A percentile compares a stretch with the other conserved stretches of the same genome.
These are phyloP conservation scores for Forbesichthys agassizii DNA, from an alignment of 2,113 vertebrate species.

Conservation along the genomic window DNA sequence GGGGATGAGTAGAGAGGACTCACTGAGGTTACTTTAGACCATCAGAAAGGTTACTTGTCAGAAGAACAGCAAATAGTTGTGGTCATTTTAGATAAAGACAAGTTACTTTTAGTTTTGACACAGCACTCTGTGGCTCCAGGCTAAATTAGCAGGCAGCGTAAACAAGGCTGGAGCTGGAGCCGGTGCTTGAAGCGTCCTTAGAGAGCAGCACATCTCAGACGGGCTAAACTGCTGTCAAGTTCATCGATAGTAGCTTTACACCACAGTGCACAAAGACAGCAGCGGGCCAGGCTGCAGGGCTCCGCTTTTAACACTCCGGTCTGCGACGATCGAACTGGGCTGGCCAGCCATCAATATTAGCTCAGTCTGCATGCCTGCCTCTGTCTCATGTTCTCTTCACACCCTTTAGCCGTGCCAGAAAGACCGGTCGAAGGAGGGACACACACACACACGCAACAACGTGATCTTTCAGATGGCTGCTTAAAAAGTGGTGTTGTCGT, in stretches of 20 bases:
- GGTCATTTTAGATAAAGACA: no score
- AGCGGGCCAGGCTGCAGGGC: constrained; percentile 43
- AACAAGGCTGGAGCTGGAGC: constrained; percentile 48
- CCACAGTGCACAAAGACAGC: constrained; percentile 64
- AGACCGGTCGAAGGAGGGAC: constrained; percentile 8
- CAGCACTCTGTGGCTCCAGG: constrained; percentile 4
- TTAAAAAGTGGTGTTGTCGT: neutral
- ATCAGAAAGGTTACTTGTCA: no score
- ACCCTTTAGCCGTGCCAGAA: constrained; percentile 35
- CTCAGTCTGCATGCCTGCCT: constrained; percentile 15
- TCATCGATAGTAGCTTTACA: constrained; percentile 65
- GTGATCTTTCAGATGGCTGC: neutral
- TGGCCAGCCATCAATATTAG: constrained; percentile 47
- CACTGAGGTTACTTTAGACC: no score
- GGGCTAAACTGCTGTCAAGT: constrained; percentile 71
- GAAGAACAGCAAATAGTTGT: no score
- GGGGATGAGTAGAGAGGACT: no score
- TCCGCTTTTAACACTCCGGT: constrained; percentile 45
- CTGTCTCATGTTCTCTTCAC: constrained; percentile 26
- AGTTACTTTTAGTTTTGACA: constrained; percentile 7
- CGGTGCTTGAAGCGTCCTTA: constrained; percentile 41
- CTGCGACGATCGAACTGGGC: constrained; percentile 54
- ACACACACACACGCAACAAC: neutral
- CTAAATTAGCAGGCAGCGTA: constrained; percentile 33
- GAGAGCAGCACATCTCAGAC: constrained; percentile 54